Conservation (phyloP, 2,113 vertebrate genomes). For the Tachysurus fulvidraco region DNA sequence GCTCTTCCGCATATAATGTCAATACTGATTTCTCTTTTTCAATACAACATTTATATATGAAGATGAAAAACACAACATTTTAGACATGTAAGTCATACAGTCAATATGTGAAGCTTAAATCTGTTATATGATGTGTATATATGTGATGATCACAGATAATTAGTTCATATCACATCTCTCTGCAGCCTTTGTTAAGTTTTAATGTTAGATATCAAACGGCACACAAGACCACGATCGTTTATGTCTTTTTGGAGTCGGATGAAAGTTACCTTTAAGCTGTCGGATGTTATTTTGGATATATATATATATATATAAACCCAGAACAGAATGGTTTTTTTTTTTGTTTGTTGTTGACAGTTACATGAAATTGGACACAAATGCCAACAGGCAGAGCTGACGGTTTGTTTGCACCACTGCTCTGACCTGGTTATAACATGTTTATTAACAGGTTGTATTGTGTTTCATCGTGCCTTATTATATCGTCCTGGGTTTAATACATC, state of each 20-base stretch:
- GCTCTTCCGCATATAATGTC: too few species aligned
- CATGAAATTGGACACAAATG: conserved; percentile 50
- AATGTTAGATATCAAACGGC: background rate
- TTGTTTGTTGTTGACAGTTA: conserved; percentile 2
- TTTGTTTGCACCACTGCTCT: conserved; percentile 7
- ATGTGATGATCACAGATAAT: too few species aligned
- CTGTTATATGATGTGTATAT: too few species aligned
- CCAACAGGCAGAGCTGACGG: conserved; percentile 56
- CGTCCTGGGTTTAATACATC: background rate
- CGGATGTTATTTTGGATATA: background rate
- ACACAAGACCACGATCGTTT: background rate
- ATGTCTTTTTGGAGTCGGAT: background rate
- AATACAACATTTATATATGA: too few species aligned
- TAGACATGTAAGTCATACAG: too few species aligned
- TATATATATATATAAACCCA: background rate
- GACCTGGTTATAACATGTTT: conserved; percentile 11
- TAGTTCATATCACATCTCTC: too few species aligned
- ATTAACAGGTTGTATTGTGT: conserved; percentile 8
- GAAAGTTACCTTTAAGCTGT: background rate
- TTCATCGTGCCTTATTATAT: background rate
- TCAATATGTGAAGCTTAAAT: too few species aligned
- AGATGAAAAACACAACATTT: too few species aligned
- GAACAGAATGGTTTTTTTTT: background rate
- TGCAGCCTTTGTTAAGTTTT: background rate
- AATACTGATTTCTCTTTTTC: too few species aligned